These are phyloP conservation scores for Drosophila jambulina DNA, from an alignment of 1,140 invertebrate species.

Conservation along the genomic window DNA sequence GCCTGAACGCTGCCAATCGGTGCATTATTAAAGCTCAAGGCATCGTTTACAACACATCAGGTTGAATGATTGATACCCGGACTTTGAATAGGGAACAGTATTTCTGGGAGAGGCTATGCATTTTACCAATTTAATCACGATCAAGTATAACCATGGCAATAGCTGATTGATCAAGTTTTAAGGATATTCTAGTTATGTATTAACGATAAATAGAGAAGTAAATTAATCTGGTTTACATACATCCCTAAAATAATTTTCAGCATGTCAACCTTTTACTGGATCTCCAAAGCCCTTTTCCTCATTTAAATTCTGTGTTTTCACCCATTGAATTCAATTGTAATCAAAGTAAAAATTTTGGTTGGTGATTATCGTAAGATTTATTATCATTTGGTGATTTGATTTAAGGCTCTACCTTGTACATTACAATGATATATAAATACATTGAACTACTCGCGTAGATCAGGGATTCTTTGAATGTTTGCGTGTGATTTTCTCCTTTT, in stretches of 20 bases:
- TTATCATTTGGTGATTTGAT: constrained; percentile 55
- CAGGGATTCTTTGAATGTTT: constrained; percentile 29
- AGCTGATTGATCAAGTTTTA: no score
- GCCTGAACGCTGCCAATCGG: neutral
- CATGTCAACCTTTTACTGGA: no score
- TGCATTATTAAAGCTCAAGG: constrained; percentile 2
- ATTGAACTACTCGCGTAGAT: constrained; percentile 33
- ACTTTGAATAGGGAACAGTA: neutral
- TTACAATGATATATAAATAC: constrained; percentile 53
- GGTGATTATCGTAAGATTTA: constrained; percentile 43
- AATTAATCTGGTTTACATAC: no score
- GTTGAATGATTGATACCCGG: neutral
- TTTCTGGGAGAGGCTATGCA: neutral
- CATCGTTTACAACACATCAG: neutral
- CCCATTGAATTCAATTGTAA: neutral
- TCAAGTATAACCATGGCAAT: neutral
- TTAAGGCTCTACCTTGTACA: constrained; percentile 54
- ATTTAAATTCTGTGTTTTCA: neutral
- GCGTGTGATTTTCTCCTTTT: constrained; percentile 6
- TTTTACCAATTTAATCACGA: neutral
- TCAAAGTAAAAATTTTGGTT: neutral
- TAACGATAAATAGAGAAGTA: no score
- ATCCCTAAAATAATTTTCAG: no score
- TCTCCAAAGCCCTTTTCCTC: no score
- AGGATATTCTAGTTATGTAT: no score